phyloP scores from a whole-genome alignment of 2,797 vertebrate genomes.

The Malurus splendens region DNA sequence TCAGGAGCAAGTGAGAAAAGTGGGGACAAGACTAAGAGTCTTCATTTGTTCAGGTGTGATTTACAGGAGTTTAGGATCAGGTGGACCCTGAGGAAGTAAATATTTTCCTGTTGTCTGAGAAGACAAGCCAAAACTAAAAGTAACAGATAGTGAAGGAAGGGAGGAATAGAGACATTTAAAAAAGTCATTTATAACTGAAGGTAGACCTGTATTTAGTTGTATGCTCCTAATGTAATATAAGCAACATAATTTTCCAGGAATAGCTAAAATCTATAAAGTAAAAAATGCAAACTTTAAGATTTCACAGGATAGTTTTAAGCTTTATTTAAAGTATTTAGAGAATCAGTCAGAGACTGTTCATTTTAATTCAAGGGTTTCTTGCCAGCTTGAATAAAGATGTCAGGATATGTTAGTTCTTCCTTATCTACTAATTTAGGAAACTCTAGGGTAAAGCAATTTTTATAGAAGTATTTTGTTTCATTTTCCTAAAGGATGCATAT shows the following conservation, averaged over 20 bases:
- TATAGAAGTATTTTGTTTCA: background rate
- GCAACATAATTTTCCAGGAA: background rate
- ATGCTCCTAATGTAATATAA: background rate
- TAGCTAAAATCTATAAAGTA: background rate
- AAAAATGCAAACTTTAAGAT: background rate
- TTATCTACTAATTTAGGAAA: background rate
- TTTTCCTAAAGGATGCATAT: background rate
- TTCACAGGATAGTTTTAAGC: background rate
- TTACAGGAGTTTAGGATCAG: background rate
- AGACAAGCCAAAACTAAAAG: background rate
- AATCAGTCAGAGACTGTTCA: background rate
- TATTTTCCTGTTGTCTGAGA: background rate
- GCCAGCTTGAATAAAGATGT: background rate
- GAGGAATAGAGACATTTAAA: background rate
- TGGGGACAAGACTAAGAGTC: background rate
- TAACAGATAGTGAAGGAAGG: background rate
- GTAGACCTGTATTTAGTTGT: background rate
- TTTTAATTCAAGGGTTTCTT: background rate
- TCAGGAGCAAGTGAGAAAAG: background rate
- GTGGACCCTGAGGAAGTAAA: background rate
- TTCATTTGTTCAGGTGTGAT: background rate
- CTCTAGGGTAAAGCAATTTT: background rate
- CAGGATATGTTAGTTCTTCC: background rate
- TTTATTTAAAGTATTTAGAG: background rate
- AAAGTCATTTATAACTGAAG: background rate